Conservation (phyloP, 2,797 vertebrate species). For the Atherinosoma microstoma region DNA sequence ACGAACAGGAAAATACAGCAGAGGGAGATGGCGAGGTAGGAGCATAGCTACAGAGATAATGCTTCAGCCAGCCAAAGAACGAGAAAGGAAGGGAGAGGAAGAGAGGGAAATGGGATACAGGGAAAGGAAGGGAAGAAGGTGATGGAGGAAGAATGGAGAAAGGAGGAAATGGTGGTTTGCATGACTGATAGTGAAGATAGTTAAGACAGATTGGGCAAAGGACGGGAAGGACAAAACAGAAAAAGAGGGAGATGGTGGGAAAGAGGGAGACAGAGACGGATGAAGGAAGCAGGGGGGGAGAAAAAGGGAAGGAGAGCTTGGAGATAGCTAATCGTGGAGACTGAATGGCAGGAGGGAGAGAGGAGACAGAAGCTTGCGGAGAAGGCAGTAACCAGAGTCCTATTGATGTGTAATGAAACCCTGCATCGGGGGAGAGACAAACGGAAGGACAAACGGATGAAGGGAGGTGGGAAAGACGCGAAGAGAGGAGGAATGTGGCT, state of each 20-base stretch:
- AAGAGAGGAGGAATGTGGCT: constrained; percentile 34
- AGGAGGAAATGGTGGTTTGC: constrained; percentile 17
- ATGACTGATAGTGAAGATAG: constrained; percentile 42
- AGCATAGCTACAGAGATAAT: constrained; percentile 24
- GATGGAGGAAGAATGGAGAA: constrained; percentile 16
- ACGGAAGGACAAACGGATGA: constrained; percentile 56
- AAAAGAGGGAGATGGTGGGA: constrained; percentile 45
- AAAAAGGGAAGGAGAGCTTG: constrained; percentile 29
- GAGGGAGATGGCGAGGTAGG: constrained; percentile 30
- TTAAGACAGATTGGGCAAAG: constrained; percentile 51
- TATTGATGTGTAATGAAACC: constrained; percentile 78
- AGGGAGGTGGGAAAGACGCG: constrained; percentile 20
- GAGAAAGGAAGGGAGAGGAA: constrained; percentile 11
- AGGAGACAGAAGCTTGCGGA: constrained; percentile 57
- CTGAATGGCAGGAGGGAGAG: constrained; percentile 30
- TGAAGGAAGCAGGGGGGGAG: constrained; percentile 42
- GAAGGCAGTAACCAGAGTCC: constrained; percentile 69
- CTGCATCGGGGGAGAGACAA: constrained; percentile 38
- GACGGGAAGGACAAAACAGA: constrained; percentile 66
- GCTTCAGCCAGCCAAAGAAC: constrained; percentile 23
- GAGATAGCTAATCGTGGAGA: constrained; percentile 65
- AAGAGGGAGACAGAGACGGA: constrained; percentile 54
- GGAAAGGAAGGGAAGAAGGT: constrained; percentile 22
- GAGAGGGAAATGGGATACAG: constrained; percentile 40
- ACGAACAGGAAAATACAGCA: constrained; percentile 8